Evolutionary conservation across 2,797 vertebrate species (phyloP).

Genomic region (Adelosebastes latens): DNA sequence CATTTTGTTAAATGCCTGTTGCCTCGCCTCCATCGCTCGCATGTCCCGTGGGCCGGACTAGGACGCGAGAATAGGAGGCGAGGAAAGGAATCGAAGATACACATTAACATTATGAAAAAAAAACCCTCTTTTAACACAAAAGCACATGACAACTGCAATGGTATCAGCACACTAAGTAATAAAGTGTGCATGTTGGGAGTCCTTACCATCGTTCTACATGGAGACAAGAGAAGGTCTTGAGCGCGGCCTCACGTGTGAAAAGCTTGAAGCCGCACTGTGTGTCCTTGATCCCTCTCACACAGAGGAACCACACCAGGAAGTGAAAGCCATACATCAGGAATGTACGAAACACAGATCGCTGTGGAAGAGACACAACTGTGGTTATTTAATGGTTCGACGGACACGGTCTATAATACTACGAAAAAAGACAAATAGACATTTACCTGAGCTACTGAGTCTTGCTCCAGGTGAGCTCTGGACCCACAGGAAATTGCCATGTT

Average conservation of each 20-base stretch:
- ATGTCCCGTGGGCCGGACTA: no score
- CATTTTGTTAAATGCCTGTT: no score
- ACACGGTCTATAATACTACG: accelerated
- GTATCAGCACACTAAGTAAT: not conserved
- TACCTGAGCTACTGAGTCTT: slow-evolving; percentile 95
- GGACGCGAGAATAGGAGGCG: no score
- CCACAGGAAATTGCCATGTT: slow-evolving; percentile 95
- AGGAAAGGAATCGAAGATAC: not conserved
- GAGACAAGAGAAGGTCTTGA: slow-evolving; percentile 89
- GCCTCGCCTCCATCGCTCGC: no score
- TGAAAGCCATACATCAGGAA: slow-evolving; percentile 98
- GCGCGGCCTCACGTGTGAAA: slow-evolving; percentile 92
- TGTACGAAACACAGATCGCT: slow-evolving; percentile 94
- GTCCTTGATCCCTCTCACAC: slow-evolving; percentile 92
- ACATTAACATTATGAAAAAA: no score
- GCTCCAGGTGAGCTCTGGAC: slow-evolving; percentile 94
- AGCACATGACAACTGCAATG: no score
- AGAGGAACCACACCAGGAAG: slow-evolving; percentile 98
- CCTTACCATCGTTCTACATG: slow-evolving; percentile 94
- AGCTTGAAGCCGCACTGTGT: slow-evolving; percentile 98
- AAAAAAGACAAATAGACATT: not conserved
- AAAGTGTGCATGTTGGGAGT: not conserved
- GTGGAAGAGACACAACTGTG: slow-evolving; percentile 15
- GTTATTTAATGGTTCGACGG: not conserved
- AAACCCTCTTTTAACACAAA: not conserved